Conservation (phyloP, 2,888 invertebrate species). For the Saturnia pavonia region DNA sequence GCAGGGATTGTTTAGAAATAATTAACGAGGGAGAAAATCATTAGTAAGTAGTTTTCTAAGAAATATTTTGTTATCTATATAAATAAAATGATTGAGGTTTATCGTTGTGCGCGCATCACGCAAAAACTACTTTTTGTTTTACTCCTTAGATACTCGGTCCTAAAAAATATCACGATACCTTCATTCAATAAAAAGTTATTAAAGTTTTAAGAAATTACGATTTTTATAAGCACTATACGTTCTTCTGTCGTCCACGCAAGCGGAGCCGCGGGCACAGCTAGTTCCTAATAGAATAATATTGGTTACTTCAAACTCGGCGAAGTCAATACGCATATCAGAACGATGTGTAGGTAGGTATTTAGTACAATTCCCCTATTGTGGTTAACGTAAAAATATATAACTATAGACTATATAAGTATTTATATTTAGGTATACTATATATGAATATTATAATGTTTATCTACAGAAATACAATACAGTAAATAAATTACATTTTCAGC, state of each 20-base stretch:
- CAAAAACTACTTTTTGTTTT: no score
- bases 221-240: no score
- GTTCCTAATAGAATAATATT: not conserved
- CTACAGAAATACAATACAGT: not conserved
- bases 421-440: not conserved
- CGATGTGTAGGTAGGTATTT: not conserved
- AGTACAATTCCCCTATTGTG: not conserved
- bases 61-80: no score
- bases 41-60: not conserved
- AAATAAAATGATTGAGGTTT: no score
- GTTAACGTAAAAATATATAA: not conserved
- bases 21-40: slow-evolving; percentile 5
- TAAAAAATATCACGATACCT: no score
- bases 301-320: not conserved
- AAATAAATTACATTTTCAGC: not conserved
- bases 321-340: not conserved
- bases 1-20: slow-evolving; percentile 8
- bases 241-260: no score
- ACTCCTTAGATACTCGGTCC: no score
- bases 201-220: no score
- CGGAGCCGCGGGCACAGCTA: no score
- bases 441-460: not conserved
- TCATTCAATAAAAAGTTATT: no score
- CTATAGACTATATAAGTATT: not conserved
- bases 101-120: no score